Evolutionary conservation across 2,113 vertebrate species (phyloP).

Genomic region (Herpetotheres cachinnans): DNA sequence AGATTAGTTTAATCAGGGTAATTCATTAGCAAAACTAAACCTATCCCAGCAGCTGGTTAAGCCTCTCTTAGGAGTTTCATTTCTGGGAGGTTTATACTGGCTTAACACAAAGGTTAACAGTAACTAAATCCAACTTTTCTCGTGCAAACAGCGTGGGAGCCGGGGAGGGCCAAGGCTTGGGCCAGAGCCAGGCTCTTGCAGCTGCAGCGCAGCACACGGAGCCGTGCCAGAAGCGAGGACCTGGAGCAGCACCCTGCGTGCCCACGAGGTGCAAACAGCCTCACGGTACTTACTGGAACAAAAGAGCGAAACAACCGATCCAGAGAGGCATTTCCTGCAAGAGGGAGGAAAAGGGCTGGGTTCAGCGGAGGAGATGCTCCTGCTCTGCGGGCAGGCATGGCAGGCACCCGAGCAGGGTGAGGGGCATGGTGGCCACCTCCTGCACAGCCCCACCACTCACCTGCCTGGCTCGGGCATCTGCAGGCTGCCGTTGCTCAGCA

Average conservation of each 20-base stretch:
- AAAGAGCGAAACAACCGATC: constrained; percentile 43
- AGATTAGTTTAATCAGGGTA: neutral
- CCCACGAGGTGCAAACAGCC: fast-evolving
- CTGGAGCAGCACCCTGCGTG: fast-evolving
- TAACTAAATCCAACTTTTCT: neutral
- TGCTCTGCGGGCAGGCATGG: fast-evolving
- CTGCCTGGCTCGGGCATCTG: constrained; percentile 14
- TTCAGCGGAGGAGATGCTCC: fast-evolving
- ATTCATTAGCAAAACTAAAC: neutral
- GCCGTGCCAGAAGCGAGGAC: fast-evolving
- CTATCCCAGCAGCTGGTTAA: neutral
- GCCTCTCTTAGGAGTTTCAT: neutral
- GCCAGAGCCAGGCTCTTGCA: fast-evolving
- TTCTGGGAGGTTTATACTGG: neutral
- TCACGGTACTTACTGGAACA: constrained; percentile 64
- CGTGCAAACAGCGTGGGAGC: fast-evolving
- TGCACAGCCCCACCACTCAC: neutral
- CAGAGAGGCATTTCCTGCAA: constrained; percentile 68
- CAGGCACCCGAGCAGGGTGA: fast-evolving
- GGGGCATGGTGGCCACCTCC: fast-evolving
- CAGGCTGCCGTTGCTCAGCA: constrained; percentile 29
- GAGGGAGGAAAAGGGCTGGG: neutral
- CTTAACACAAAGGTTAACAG: neutral
- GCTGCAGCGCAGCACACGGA: fast-evolving
- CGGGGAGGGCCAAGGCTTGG: neutral